A percentile compares a stretch with the other conserved stretches of the same genome.
phyloP scores from a whole-genome alignment of 2,797 vertebrate species.

The Smutsia temminckii region DNA sequence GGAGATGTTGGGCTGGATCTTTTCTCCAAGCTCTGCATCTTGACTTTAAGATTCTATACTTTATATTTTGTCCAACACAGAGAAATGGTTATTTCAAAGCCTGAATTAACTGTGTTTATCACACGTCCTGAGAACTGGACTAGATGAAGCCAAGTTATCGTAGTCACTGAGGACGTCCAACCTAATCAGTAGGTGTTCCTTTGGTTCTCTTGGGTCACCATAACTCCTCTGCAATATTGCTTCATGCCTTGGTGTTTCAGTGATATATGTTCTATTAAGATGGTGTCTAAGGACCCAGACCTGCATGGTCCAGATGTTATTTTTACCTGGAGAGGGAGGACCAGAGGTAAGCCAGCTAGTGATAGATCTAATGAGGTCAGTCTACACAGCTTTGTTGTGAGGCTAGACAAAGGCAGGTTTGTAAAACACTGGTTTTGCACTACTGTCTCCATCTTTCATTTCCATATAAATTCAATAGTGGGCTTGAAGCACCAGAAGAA shows the following conservation, averaged over 20 bases:
- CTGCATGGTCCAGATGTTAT: background rate
- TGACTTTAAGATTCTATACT: background rate
- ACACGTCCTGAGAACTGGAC: background rate
- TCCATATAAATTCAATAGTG: conserved; percentile 49
- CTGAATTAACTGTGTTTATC: background rate
- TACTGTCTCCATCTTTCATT: conserved; percentile 7
- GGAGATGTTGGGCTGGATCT: background rate
- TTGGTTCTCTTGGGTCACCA: background rate
- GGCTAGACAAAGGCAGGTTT: conserved; percentile 21
- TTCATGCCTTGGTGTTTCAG: background rate
- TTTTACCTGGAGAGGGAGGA: background rate
- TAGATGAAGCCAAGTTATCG: background rate
- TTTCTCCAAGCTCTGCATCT: background rate
- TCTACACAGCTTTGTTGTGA: conserved; percentile 10
- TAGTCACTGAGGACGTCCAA: background rate
- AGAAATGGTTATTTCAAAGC: conserved; percentile 25
- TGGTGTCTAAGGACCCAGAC: background rate
- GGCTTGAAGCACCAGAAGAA: conserved; percentile 8
- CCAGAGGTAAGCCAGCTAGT: conserved; percentile 28
- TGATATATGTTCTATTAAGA: background rate
- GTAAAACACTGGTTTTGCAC: conserved; percentile 24
- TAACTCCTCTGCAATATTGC: background rate
- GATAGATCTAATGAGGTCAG: conserved; percentile 20
- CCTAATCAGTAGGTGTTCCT: background rate
- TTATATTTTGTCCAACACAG: background rate